Percentiles rank a stretch among this genome's conserved stretches.
These are phyloP conservation scores for Caradrina clavipalpis DNA, from an alignment of 2,888 invertebrate genomes.

Conservation along the genomic window DNA sequence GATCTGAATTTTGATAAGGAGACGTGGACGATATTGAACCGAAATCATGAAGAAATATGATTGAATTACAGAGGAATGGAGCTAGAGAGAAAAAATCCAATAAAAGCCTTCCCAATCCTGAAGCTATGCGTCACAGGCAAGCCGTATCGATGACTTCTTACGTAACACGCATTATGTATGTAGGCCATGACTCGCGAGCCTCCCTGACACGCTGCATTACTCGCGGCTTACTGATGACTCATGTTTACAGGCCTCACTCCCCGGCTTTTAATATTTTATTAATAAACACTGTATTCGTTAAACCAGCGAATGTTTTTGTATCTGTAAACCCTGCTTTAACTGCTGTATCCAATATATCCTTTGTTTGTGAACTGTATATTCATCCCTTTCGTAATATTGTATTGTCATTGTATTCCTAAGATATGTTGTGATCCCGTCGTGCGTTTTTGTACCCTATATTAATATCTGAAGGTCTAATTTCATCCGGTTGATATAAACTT, in stretches of 20 bases:
- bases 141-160: conserved; percentile 44
- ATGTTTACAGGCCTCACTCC: conserved; percentile 51
- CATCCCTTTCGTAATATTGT: conserved; percentile 16
- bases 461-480: neutral
- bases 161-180: conserved; percentile 64
- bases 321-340: conserved; percentile 30
- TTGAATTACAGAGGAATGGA: neutral
- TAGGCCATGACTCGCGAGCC: conserved; percentile 63
- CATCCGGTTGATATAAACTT: conserved; percentile 33
- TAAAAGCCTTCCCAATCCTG: conserved; percentile 39
- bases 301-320: conserved; percentile 25
- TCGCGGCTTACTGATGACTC: conserved; percentile 67
- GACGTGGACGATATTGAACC: neutral
- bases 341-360: conserved; percentile 16
- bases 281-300: conserved; percentile 41
- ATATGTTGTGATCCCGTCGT: conserved; percentile 32
- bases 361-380: conserved; percentile 18
- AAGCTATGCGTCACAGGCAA: conserved; percentile 21
- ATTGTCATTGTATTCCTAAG: conserved; percentile 16
- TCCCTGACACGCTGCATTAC: conserved; percentile 72
- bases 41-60: neutral
- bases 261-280: conserved; percentile 53
- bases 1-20: conserved; percentile 18
- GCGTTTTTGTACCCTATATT: neutral
- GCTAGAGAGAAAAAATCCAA: neutral